A percentile compares a stretch with the other conserved stretches of the same genome.
Evolutionary conservation across 2,888 invertebrate genomes (phyloP).

Genomic region (Yponomeuta cagnagella): DNA sequence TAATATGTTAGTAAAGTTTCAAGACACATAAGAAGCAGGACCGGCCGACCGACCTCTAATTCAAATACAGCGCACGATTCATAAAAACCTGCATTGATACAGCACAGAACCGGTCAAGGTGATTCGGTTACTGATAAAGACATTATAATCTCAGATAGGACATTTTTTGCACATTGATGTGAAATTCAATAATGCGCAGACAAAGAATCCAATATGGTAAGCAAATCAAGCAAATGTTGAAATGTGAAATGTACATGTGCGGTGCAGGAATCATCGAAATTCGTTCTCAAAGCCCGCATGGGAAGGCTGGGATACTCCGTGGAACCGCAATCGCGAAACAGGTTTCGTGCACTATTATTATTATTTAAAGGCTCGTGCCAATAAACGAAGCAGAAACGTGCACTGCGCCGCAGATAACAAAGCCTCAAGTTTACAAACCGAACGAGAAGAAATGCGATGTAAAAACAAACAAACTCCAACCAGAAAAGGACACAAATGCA

Average conservation of each 20-base stretch:
- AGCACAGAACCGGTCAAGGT: slow-evolving; percentile 58
- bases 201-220: neutral
- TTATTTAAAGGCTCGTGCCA: slow-evolving; percentile 68
- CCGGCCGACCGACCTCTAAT: neutral
- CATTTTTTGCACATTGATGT: neutral
- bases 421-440: slow-evolving; percentile 23
- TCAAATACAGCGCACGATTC: neutral
- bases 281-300: slow-evolving; percentile 52
- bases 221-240: neutral
- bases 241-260: neutral
- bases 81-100: slow-evolving; percentile 32
- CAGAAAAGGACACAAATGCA: slow-evolving; percentile 66
- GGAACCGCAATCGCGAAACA: slow-evolving; percentile 68
- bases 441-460: slow-evolving; percentile 26
- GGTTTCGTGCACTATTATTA: slow-evolving; percentile 74
- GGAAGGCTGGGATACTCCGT: slow-evolving; percentile 64
- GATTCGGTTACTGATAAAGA: slow-evolving; percentile 36
- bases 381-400: slow-evolving; percentile 60
- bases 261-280: neutral
- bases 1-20: too few relatives aligned
- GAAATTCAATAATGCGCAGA: neutral
- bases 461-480: slow-evolving; percentile 51
- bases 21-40: neutral
- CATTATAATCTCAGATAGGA: slow-evolving; percentile 27
- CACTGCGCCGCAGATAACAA: slow-evolving; percentile 55